Evolutionary conservation across 2,113 vertebrate genomes (phyloP).

Genomic region (Gila orcuttii): DNA sequence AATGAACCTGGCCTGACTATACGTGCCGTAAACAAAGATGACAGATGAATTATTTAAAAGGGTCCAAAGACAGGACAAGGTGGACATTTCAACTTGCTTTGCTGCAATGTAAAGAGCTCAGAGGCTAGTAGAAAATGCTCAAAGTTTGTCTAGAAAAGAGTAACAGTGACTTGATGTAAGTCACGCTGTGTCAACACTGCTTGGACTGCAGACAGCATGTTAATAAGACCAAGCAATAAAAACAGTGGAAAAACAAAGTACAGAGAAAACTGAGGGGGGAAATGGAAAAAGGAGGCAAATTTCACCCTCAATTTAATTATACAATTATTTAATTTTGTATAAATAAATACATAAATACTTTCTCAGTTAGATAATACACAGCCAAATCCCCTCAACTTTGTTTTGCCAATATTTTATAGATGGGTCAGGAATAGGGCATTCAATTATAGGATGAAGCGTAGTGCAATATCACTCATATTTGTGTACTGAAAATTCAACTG

Average conservation of each 20-base stretch:
- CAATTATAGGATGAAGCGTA: constrained; percentile 7
- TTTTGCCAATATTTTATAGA: background rate
- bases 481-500: constrained; percentile 36
- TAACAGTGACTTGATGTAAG: background rate
- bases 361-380: background rate
- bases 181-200: background rate
- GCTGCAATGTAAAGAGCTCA: constrained; percentile 9
- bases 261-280: background rate
- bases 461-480: constrained; percentile 44
- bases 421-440: constrained; percentile 5
- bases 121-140: background rate
- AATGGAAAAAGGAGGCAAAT: background rate
- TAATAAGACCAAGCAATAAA: background rate
- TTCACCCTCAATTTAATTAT: background rate
- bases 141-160: constrained; percentile 1
- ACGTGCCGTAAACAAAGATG: constrained; percentile 1
- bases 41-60: constrained; percentile 52
- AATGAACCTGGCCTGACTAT: constrained; percentile 57
- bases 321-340: background rate
- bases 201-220: background rate
- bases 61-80: constrained; percentile 26
- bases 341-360: background rate
- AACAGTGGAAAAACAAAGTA: background rate
- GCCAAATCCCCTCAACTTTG: background rate
- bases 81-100: constrained; percentile 30